Conservation (phyloP, 2,113 vertebrate genomes). For the Sinocyclocheilus anophthalmus region DNA sequence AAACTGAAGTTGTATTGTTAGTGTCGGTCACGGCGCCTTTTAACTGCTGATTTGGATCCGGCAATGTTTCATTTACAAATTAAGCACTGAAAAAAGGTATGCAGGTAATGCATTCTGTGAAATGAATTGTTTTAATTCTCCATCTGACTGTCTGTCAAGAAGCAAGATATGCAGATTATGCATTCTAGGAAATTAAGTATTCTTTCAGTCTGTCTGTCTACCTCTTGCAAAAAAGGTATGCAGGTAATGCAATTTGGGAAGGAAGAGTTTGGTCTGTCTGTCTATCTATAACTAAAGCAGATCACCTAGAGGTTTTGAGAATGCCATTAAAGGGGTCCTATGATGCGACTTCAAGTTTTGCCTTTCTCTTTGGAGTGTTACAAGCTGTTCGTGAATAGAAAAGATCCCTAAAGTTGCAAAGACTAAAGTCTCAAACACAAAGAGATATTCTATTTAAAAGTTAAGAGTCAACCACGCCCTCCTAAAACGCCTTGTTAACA, state of each 20-base stretch:
- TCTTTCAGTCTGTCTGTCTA: background rate
- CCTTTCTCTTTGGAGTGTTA: too few species aligned
- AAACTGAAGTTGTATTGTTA: too few species aligned
- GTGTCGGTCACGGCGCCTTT: too few species aligned
- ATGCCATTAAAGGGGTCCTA: background rate
- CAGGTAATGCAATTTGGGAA: background rate
- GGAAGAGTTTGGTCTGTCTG: background rate
- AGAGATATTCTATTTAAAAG: too few species aligned
- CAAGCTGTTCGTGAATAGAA: too few species aligned
- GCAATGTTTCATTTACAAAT: too few species aligned
- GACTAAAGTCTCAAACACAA: too few species aligned
- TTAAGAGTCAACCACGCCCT: too few species aligned
- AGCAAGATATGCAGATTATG: background rate
- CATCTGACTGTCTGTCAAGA: background rate
- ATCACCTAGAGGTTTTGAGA: constrained; percentile 27
- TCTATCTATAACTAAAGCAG: background rate
- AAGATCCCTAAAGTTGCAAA: too few species aligned
- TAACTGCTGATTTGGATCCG: too few species aligned
- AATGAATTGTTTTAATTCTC: background rate
- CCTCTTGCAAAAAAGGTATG: background rate
- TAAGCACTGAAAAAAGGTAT: background rate
- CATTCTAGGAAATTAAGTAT: background rate
- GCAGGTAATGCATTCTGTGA: background rate
- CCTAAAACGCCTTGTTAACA: too few species aligned
- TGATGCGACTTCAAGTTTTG: too few species aligned